Conservation (phyloP, 1,140 invertebrate species). For the Mactra quadrangularis region DNA sequence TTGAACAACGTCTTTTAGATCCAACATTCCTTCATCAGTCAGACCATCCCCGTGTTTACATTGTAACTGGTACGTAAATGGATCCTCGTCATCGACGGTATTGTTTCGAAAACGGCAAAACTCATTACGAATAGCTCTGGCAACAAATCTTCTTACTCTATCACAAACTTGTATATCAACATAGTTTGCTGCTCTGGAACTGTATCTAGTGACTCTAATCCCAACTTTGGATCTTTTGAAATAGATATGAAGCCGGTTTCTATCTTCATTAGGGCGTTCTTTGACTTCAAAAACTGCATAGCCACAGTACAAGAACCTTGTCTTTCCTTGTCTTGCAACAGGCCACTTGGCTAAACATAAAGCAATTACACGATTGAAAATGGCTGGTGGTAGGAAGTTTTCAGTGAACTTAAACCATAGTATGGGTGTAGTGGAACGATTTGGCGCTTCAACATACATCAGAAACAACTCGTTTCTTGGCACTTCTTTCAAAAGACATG, state of each 20-base stretch:
- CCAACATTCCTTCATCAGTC: not conserved
- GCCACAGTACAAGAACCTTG: conserved; percentile 39
- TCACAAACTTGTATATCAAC: conserved; percentile 40
- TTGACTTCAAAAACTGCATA: conserved; percentile 43
- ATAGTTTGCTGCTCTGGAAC: not conserved
- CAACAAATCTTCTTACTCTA: conserved; percentile 19
- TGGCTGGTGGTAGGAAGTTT: conserved; percentile 43
- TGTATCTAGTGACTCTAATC: conserved; percentile 21
- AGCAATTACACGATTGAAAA: conserved; percentile 40
- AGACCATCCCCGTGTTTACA: conserved; percentile 18
- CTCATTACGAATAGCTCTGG: conserved; percentile 25
- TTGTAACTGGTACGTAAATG: conserved; percentile 23
- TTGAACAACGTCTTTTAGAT: not conserved
- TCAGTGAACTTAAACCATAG: conserved; percentile 43
- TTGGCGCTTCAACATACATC: not conserved
- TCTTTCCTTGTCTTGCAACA: conserved; percentile 38
- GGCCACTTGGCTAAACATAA: conserved; percentile 43
- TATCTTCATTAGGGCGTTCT: not conserved
- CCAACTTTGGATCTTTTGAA: conserved; percentile 42
- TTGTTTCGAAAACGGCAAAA: conserved; percentile 3
- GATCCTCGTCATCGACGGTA: not conserved
- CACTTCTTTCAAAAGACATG: conserved; percentile 33
- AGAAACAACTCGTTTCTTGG: not conserved
- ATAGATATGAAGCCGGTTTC: conserved; percentile 27
- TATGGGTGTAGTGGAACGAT: not conserved